Evolutionary conservation across 23 tunicate genomes (phyloP).

Genomic region (Trididemnum nubilum): DNA sequence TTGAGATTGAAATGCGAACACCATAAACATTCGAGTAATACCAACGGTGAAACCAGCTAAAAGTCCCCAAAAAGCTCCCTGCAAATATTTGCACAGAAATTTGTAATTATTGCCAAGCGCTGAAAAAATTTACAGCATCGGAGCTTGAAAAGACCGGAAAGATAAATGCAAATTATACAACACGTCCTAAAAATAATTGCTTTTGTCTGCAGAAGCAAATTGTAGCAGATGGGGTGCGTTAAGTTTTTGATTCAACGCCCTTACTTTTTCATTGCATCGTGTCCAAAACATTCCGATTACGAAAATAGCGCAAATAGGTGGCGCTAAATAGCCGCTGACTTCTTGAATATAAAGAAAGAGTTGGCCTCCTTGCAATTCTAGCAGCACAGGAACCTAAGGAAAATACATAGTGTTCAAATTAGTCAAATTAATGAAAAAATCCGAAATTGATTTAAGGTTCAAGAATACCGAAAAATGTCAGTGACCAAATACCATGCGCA

Average conservation of each 20-base stretch:
- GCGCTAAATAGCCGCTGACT: slow-evolving; percentile 83
- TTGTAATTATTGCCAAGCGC: too few relatives aligned
- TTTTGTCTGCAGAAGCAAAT: too few relatives aligned
- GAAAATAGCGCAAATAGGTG: slow-evolving; percentile 80
- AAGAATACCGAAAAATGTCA: too few relatives aligned
- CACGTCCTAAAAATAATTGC: too few relatives aligned
- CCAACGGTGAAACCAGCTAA: slow-evolving; percentile 83
- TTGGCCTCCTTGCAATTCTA: slow-evolving; percentile 78
- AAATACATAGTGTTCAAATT: not conserved
- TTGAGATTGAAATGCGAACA: slow-evolving; percentile 66
- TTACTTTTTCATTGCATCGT: slow-evolving; percentile 77
- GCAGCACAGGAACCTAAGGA: slow-evolving; percentile 76
- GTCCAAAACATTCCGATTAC: slow-evolving; percentile 75
- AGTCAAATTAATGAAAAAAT: too few relatives aligned
- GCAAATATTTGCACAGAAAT: too few relatives aligned
- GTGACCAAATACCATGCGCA: too few relatives aligned
- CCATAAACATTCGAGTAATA: slow-evolving; percentile 78
- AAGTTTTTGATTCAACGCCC: not conserved
- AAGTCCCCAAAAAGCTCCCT: slow-evolving; percentile 98
- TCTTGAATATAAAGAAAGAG: slow-evolving; percentile 80
- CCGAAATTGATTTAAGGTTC: too few relatives aligned
- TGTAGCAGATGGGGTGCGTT: too few relatives aligned
- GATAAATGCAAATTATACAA: too few relatives aligned
- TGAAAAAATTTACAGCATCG: too few relatives aligned
- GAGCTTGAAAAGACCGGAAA: too few relatives aligned